These are phyloP conservation scores for Ceyx melanurus DNA, from an alignment of 2,113 vertebrate species.

Conservation along the genomic window DNA sequence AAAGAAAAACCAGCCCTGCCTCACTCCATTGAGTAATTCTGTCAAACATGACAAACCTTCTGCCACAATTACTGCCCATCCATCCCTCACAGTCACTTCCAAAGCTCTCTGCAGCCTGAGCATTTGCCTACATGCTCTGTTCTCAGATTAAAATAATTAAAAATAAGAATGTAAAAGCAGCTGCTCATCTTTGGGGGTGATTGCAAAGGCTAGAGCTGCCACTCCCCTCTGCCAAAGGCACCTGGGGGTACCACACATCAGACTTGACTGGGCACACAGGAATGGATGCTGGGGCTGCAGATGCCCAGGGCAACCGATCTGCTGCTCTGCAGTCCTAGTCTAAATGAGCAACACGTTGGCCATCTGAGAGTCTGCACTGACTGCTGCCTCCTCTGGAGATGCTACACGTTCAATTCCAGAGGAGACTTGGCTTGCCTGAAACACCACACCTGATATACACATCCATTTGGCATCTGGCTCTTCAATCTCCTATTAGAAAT, in stretches of 20 bases:
- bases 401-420: neutral
- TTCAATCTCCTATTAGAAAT: neutral
- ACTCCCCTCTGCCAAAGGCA: neutral
- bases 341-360: neutral
- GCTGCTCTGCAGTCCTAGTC: neutral
- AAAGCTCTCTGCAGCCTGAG: neutral
- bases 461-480: neutral
- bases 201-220: rapidly evolving
- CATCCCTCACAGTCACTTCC: neutral
- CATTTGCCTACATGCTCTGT: neutral
- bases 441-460: neutral
- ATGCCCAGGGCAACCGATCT: neutral
- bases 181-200: neutral
- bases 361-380: neutral
- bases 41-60: neutral
- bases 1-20: neutral
- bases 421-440: neutral
- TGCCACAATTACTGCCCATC: neutral
- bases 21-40: neutral
- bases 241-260: neutral
- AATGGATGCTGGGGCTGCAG: neutral
- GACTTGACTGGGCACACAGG: neutral
- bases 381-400: neutral
- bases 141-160: neutral
- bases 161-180: neutral